Evolutionary conservation across 2,888 invertebrate species (phyloP), one percentile per base, ranked within the genome.

Genomic region (Griposia aprilina): DNA sequence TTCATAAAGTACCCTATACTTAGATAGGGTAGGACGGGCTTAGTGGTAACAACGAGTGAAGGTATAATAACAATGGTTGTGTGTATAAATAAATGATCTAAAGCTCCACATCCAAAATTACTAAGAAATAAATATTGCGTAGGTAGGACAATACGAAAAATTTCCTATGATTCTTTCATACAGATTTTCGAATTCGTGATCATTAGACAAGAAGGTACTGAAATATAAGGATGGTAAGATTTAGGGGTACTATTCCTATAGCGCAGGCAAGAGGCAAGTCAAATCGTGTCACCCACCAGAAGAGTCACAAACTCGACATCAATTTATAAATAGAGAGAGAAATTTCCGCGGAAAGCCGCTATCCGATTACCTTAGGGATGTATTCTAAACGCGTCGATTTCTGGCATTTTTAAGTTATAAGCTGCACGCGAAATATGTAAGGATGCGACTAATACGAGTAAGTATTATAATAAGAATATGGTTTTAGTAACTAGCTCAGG

Each of bases 311-410:
- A 92, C 91, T 91, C 92, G 87, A 93, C 93, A 92, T 94, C 94
- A 93, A 94, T 94, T 94, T 95, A 93, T 94, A 93, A 93, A 92
- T 93, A 93, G 91, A 92, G 90, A 92, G 92, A 91, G 92, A 94
- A 94, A 94, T 93, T 93, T 93, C 92, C 91, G 93, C 90, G 94
- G 93, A 94, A 94, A 95, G 93, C 94, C 93, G 93, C 93, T 95
- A 94, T 95, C 94, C 92, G 94, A 94, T 95, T 95, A 94, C 94
- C 93, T 92, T 91, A 88, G 92, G 93, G 93, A 93, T 94, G 91
- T 94, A 92, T 93, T 93, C 93, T 90, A 92, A 90, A 90, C 92
- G 93, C 92, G 91, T 92, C 86, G 89, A 88, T 86, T 86, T 89
- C 66, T 82, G 62, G 52, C 83, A 59, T 89, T 85, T 87, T 72